phyloP scores from a whole-genome alignment of 1,140 invertebrate species.

The Halictus rubicundus region DNA sequence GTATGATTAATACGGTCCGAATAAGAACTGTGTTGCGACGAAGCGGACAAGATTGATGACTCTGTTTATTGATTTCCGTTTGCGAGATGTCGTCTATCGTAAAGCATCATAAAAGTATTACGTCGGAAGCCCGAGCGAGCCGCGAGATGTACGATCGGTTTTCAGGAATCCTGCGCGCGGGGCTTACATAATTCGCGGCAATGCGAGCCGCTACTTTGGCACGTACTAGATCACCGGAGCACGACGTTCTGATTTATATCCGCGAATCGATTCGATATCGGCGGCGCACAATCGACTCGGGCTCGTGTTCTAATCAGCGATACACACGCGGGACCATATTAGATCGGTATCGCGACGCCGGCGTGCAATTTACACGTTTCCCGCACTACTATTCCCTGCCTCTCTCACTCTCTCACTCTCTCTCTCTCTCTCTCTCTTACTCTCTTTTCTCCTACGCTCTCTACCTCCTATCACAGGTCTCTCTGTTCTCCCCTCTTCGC shows the following conservation, averaged over 20 bases:
- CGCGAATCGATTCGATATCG: conserved; percentile 27
- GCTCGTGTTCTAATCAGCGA: conserved; percentile 28
- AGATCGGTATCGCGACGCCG: conserved; percentile 39
- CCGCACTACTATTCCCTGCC: conserved; percentile 19
- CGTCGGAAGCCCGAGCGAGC: background rate
- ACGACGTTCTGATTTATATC: conserved; percentile 31
- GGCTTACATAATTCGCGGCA: conserved; percentile 5
- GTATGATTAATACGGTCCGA: too few species aligned
- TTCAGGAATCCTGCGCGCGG: conserved; percentile 2
- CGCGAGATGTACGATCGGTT: background rate
- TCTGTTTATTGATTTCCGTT: background rate
- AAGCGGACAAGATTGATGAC: too few species aligned
- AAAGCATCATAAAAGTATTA: background rate
- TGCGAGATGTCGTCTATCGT: background rate
- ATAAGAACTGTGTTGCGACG: too few species aligned
- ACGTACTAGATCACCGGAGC: conserved; percentile 27
- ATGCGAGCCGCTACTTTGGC: background rate
- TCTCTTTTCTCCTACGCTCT: background rate
- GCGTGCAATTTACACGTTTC: conserved; percentile 46
- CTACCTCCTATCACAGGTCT: too few species aligned
- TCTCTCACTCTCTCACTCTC: conserved; percentile 14
- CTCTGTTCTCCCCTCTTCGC: background rate
- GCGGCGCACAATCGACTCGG: conserved; percentile 10
- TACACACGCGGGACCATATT: conserved; percentile 35
- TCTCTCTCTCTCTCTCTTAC: too few species aligned